Percentiles rank a stretch among this genome's conserved stretches.
These are phyloP conservation scores for Epizoanthus ramosus DNA, from an alignment of 92 coral and sea anemone genomes.

Conservation along the genomic window DNA sequence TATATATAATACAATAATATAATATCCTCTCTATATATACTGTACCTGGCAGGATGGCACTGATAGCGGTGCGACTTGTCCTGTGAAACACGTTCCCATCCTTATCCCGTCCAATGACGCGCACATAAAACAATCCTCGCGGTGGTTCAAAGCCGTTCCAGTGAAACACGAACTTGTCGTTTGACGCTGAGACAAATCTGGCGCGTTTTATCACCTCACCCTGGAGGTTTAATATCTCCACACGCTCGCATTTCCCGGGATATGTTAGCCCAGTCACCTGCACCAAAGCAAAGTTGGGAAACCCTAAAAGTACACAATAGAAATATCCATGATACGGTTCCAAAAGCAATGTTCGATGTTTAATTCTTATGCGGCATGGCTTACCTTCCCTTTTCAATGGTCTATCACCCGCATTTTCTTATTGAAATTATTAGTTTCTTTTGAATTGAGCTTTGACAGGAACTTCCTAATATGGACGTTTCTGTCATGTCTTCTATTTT, in stretches of 20 bases:
- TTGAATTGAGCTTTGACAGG: too few species aligned
- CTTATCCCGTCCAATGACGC: slow-evolving; percentile 71
- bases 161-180: slow-evolving; percentile 68
- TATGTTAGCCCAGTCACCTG: slow-evolving; percentile 58
- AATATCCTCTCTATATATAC: too few species aligned
- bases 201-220: slow-evolving; percentile 63
- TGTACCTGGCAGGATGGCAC: slow-evolving; percentile 87
- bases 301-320: slow-evolving; percentile 52
- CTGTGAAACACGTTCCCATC: slow-evolving; percentile 64
- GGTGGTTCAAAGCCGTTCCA: slow-evolving; percentile 80
- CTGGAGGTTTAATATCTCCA: slow-evolving; percentile 63
- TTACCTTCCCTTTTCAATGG: too few species aligned
- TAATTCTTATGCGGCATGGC: too few species aligned
- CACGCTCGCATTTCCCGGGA: slow-evolving; percentile 63
- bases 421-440: too few species aligned
- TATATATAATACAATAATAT: too few species aligned
- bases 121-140: slow-evolving; percentile 73
- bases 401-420: too few species aligned
- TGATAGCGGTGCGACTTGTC: slow-evolving; percentile 80
- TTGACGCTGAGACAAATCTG: slow-evolving; percentile 48
- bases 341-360: not conserved
- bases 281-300: slow-evolving; percentile 64
- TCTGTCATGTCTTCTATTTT: too few species aligned
- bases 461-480: too few species aligned
- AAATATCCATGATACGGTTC: not conserved